Percentiles rank a stretch among this genome's conserved stretches.
phyloP scores from a whole-genome alignment of 2,888 invertebrate species.

The Zaprionus lineosus region DNA sequence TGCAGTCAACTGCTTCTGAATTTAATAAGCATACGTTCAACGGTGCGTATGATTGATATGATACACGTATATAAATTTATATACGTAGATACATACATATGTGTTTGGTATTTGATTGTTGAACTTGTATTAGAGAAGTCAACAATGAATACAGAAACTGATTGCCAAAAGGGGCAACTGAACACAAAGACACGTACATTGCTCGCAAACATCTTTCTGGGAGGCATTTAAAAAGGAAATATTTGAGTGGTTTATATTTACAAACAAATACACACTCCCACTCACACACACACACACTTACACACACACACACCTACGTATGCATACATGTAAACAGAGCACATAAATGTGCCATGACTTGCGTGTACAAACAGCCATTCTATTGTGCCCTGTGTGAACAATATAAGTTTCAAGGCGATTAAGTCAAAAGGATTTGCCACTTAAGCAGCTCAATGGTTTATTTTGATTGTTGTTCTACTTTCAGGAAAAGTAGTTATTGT shows the following conservation, averaged over 20 bases:
- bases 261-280: too few species aligned
- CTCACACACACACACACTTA: too few species aligned
- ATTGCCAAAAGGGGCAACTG: background rate
- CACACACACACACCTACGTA: background rate
- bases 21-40: slow-evolving; percentile 22
- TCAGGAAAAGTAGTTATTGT: slow-evolving; percentile 7
- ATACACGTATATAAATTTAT: background rate
- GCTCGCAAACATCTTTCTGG: background rate
- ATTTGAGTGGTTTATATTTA: background rate
- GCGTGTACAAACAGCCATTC: slow-evolving; percentile 18
- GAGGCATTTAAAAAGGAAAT: slow-evolving; percentile 14
- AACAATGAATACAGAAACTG: slow-evolving; percentile 17
- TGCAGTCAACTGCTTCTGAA: slow-evolving; percentile 1
- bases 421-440: slow-evolving; percentile 22
- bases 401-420: slow-evolving; percentile 11
- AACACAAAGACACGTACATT: background rate
- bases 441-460: slow-evolving; percentile 20
- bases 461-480: slow-evolving; percentile 21
- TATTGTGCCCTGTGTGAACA: slow-evolving; percentile 5
- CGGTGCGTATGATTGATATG: slow-evolving; percentile 65
- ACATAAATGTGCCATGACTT: slow-evolving; percentile 1
- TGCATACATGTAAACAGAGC: background rate
- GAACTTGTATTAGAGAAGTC: slow-evolving; percentile 51
- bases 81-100: slow-evolving; percentile 1
- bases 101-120: too few species aligned